Evolutionary conservation across 1,140 invertebrate species (phyloP).

Genomic region (Euglossa dilemma): DNA sequence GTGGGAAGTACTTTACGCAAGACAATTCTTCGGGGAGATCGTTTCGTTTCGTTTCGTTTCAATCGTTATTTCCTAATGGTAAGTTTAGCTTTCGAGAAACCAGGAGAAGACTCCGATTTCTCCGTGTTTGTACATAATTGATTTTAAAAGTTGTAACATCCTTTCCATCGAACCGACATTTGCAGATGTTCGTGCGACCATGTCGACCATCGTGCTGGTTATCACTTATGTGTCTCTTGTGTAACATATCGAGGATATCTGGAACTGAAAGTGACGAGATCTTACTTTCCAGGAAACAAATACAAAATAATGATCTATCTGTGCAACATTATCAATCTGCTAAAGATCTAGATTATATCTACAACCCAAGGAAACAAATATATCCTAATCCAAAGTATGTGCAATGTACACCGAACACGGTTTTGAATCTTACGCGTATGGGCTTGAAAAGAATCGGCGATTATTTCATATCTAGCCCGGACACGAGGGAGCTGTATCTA

Average conservation of each 20-base stretch:
- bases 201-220: too few species aligned
- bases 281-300: too few species aligned
- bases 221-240: too few species aligned
- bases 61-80: background rate
- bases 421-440: constrained; percentile 64
- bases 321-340: too few species aligned
- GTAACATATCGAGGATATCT: too few species aligned
- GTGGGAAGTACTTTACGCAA: background rate
- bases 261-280: too few species aligned
- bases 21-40: background rate
- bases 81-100: background rate
- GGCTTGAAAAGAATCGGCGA: constrained; percentile 63
- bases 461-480: constrained; percentile 65
- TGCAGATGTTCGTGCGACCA: background rate
- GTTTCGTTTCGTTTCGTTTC: background rate
- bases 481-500: constrained; percentile 70
- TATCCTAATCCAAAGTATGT: too few species aligned
- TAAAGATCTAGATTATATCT: too few species aligned
- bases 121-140: rapidly evolving
- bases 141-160: background rate
- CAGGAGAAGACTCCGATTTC: background rate
- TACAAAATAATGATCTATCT: too few species aligned
- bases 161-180: background rate
- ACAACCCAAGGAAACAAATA: too few species aligned
- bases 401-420: constrained; percentile 35